Evolutionary conservation across 2,113 vertebrate genomes (phyloP), one percentile per base, ranked within the genome.

Genomic region (Canis aureus): DNA sequence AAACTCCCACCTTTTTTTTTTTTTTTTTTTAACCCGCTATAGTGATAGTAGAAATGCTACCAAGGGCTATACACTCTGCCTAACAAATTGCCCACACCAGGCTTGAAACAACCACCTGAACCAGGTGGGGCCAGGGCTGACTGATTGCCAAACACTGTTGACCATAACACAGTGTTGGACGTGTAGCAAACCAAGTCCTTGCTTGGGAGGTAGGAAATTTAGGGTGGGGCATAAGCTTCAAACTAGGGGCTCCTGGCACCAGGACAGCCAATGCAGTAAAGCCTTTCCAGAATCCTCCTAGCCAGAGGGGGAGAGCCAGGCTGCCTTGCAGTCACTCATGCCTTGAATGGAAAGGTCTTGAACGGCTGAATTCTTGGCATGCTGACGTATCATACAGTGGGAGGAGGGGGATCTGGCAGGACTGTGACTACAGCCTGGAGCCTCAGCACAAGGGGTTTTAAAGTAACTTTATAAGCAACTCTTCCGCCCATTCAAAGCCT

Each of bases 391-490:
- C 76, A 59, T 9, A 17, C 8, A 38, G 49, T 5, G 0, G 13
- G 43, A 43, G 71, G 20, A 19, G 13, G 8, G 84, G 64, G 20
- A 13, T 25, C 76, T 89, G 89, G 81, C 81, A 91, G 86, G 76
- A 51, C 57, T 55, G 51, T 13, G 59, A n/a, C 27, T 3, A 12
- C 43, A 51, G 51, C 69, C 53, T 22, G 23, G 38, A 62, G 57
- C 16, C 64, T 27, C 2, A 29, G 79, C 53, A 81, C 53, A 71
- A 81, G 49, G 29, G 53, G 38, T 43, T 90, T 80, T 80, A 29
- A 74, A n/a, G 73, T 2, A 84, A 94, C 76, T 94, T 93, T 93
- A 29, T 69, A 35, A 79, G 91, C 74, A 57, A 57, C 17, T 69
- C 81, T 27, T 35, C 43, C 8, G n/a, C 76, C 64, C 59, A 15